phyloP scores from a whole-genome alignment of 1,140 invertebrate genomes.

The Heliconius nattereri region DNA sequence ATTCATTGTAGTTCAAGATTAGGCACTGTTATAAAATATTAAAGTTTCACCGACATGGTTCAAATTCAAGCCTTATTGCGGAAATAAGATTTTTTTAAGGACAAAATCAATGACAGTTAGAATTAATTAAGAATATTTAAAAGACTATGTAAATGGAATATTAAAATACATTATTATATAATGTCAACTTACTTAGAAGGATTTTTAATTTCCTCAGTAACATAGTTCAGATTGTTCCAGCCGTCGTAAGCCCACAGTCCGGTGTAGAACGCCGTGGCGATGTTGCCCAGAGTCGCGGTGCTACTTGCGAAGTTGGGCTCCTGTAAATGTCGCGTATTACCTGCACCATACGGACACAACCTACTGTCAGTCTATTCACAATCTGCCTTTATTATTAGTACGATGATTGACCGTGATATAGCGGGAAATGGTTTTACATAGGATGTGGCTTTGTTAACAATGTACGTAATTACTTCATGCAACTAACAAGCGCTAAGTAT shows the following conservation, averaged over 20 bases:
- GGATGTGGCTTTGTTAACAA: not conserved
- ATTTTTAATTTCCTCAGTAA: conserved; percentile 99
- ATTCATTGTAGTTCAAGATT: too few relatives aligned
- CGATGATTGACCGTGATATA: conserved; percentile 31
- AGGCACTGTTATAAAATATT: too few relatives aligned
- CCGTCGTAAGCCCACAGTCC: conserved; percentile 99
- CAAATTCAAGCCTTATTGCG: too few relatives aligned
- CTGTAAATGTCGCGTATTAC: conserved; percentile 93
- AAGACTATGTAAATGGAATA: too few relatives aligned
- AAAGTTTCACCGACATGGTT: too few relatives aligned
- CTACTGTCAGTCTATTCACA: conserved; percentile 69
- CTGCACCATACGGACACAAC: conserved; percentile 82
- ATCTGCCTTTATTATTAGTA: conserved; percentile 58
- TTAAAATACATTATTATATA: not conserved
- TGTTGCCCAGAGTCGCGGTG: conserved; percentile 91
- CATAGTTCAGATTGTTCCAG: conserved; percentile 99
- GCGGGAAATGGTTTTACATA: not conserved
- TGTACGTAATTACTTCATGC: not conserved
- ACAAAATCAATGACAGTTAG: too few relatives aligned
- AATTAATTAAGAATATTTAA: too few relatives aligned
- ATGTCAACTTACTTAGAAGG: conserved; percentile 90
- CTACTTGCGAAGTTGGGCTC: conserved; percentile 89
- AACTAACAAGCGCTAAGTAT: not conserved
- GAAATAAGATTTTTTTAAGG: too few relatives aligned
- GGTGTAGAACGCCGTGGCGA: conserved; percentile 98